Evolutionary conservation across 2,113 vertebrate species (phyloP).

Genomic region (Gadus macrocephalus): DNA sequence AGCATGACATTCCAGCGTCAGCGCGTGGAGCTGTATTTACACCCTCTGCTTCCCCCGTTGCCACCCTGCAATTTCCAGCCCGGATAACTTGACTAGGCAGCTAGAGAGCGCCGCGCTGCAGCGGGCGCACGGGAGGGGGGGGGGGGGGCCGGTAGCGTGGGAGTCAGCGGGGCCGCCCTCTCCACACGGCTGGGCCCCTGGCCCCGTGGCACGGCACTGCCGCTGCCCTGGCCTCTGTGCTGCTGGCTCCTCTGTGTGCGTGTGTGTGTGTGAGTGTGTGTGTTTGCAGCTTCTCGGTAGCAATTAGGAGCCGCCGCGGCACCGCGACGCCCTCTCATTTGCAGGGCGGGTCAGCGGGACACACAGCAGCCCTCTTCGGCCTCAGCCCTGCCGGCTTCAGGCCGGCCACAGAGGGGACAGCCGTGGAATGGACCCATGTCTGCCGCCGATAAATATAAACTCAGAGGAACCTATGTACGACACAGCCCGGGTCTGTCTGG

Average conservation of each 20-base stretch:
- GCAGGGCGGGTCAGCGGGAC: slow-evolving; percentile 71
- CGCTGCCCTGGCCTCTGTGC: slow-evolving; percentile 37
- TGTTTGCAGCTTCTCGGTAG: slow-evolving; percentile 68
- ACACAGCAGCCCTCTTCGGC: slow-evolving; percentile 58
- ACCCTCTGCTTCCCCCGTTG: slow-evolving; percentile 53
- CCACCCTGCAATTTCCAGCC: slow-evolving; percentile 71
- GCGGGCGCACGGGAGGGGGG: background rate
- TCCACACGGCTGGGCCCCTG: slow-evolving; percentile 52
- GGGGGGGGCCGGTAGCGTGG: slow-evolving; percentile 47
- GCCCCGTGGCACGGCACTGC: slow-evolving; percentile 37
- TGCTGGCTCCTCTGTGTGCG: slow-evolving; percentile 39
- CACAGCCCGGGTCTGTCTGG: slow-evolving; percentile 44
- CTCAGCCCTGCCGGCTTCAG: slow-evolving; percentile 44
- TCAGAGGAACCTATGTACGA: slow-evolving; percentile 52
- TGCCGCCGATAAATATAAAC: slow-evolving; percentile 69
- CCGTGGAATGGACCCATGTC: slow-evolving; percentile 64
- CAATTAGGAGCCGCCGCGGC: slow-evolving; percentile 71
- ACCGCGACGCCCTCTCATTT: slow-evolving; percentile 76
- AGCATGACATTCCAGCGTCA: slow-evolving; percentile 68
- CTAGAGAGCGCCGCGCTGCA: slow-evolving; percentile 50
- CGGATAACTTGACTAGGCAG: slow-evolving; percentile 68
- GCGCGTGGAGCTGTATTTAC: slow-evolving; percentile 64
- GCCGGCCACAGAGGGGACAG: slow-evolving; percentile 62
- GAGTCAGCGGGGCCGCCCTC: slow-evolving; percentile 50
- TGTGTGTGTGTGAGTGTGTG: too few species aligned